Evolutionary conservation across 2,888 invertebrate genomes (phyloP), one percentile per base, ranked within the genome.

Genomic region (Plagodis dolabraria): DNA sequence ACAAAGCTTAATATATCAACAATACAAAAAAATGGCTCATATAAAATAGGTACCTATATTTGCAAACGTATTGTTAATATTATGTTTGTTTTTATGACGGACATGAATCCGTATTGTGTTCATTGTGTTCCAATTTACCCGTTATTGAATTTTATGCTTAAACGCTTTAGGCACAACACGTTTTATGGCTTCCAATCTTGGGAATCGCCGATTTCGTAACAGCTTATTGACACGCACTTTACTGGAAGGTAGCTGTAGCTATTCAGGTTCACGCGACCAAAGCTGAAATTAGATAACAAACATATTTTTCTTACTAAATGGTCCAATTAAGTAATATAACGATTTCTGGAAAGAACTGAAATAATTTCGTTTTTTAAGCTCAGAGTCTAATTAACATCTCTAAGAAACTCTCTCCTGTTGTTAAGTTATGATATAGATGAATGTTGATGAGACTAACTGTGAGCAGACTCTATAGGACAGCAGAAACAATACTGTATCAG

Each of bases 201-300:
- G 65, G 65, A 68, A 75, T 72, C 69, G 69, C 63, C 67, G 67
- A 74, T 74, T 77, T 67, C 64, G 69, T 75, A 77, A 79, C 77
- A 77, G 75, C 79, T 79, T 76, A 73, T 67, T 70, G 75, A 66
- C 80, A 80, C 82, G 82, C 80, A 78, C 67, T n/a, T 62, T 59
- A 52, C 57, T 57, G 47, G 4, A 22, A 22, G 22, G 22, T 55
- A 38, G 38, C 7, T 42, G 33, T 38, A 47, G 51, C 54, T 60
- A 54, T 60, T 53, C 53, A 47, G 59, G 49, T 53, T 50, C 42
- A 53, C 48, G 34, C 59, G 42, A 50, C 49, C 8, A 7, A 50
- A 50, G 34, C 53, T 5, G 40, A 52, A 48, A 57, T 42, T 47
- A 50, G 44, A 53, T 10, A 48, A 47, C 8, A 10, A 8, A 9